Evolutionary conservation across 92 coral and sea anemone species (phyloP).

Genomic region (Parazoanthus swiftii): DNA sequence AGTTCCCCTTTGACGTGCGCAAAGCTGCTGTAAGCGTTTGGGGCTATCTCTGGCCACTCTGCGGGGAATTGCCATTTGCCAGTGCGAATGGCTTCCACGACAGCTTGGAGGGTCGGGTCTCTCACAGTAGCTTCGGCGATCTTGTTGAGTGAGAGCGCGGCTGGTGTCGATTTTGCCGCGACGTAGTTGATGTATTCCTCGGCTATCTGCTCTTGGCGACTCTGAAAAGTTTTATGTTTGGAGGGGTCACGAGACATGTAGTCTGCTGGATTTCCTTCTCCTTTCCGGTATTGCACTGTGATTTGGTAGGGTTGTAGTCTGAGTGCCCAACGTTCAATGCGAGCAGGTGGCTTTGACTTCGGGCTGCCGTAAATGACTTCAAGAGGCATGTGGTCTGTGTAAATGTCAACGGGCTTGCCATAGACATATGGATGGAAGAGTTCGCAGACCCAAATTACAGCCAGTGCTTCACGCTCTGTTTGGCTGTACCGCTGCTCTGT

Average conservation of each 20-base stretch:
- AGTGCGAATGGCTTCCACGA: constrained; percentile 53
- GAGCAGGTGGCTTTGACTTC: constrained; percentile 48
- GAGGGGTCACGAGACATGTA: constrained; percentile 47
- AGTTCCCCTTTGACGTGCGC: constrained; percentile 26
- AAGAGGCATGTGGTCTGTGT: constrained; percentile 65
- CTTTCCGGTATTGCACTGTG: constrained; percentile 38
- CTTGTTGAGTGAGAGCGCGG: constrained; percentile 44
- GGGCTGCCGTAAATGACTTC: constrained; percentile 48
- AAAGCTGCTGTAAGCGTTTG: constrained; percentile 23
- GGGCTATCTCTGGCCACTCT: constrained; percentile 20
- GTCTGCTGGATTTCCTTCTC: constrained; percentile 48
- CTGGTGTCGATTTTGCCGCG: constrained; percentile 45
- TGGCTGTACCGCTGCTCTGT: constrained; percentile 1
- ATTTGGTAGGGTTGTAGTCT: constrained; percentile 57
- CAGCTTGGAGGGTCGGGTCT: constrained; percentile 47
- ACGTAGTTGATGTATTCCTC: constrained; percentile 59
- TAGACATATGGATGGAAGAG: constrained; percentile 52
- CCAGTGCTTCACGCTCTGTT: constrained; percentile 38
- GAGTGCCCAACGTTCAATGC: constrained; percentile 54
- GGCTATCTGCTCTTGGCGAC: constrained; percentile 52
- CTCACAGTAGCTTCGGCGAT: constrained; percentile 43
- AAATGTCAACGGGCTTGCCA: constrained; percentile 51
- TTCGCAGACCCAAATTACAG: constrained; percentile 50
- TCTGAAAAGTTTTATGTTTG: constrained; percentile 31
- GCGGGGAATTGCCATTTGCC: constrained; percentile 50